Conservation (phyloP, 2,113 vertebrate genomes). For the Notechis scutatus region DNA sequence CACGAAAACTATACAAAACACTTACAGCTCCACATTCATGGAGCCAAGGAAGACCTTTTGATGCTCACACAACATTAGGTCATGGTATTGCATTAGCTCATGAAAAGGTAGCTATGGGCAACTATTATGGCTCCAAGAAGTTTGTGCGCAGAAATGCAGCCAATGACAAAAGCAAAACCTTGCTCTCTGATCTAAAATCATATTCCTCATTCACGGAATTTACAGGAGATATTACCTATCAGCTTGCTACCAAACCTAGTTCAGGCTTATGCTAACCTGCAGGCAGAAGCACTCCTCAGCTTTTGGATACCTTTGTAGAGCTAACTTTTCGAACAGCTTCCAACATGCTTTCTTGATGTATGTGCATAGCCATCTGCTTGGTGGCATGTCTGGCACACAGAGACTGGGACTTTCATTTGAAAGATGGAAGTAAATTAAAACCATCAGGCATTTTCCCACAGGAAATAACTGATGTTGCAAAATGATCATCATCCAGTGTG, state of each 20-base stretch:
- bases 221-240: background rate
- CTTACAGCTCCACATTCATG: background rate
- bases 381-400: background rate
- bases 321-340: background rate
- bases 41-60: background rate
- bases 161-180: background rate
- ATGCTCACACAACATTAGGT: background rate
- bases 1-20: background rate
- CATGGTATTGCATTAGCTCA: background rate
- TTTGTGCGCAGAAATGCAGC: background rate
- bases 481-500: constrained; percentile 42
- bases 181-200: background rate
- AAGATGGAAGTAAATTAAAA: background rate
- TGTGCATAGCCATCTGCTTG: background rate
- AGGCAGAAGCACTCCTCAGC: background rate
- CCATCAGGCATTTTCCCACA: constrained; percentile 1
- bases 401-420: background rate
- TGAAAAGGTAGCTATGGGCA: background rate
- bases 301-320: background rate
- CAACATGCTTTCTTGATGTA: background rate
- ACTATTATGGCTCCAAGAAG: background rate
- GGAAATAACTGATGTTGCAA: constrained; percentile 41
- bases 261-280: too few species aligned
- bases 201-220: background rate
- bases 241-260: background rate